Evolutionary conservation across 2,797 vertebrate species (phyloP), one percentile per base, ranked within the genome.

Genomic region (Bovichtus variegatus): DNA sequence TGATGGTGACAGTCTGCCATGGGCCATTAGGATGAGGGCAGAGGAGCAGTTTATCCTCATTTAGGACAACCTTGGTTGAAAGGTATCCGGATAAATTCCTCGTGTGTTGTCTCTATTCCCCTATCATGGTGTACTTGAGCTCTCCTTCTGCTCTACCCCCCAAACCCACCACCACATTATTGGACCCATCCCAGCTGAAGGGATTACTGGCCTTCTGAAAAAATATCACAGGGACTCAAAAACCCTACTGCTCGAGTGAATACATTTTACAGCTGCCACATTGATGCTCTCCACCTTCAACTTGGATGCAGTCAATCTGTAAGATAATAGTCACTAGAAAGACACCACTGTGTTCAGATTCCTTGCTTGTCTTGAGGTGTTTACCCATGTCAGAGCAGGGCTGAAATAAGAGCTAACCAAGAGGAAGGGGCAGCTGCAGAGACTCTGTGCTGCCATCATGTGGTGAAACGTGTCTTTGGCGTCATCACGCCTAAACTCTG

Each of bases 181-280:
- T 89, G 88, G 90, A 70, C 55, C 55, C 55, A 12, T 55, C 76
- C 87, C 90, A 88, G 74, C 29, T 64, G 65, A 85, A 61, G 55
- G 85, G 83, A 91, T 91, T 86, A 91, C 78, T 49, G 71, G 73
- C 63, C 68, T 73, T 73, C 63, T 78, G 74, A 84, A 84, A 75
- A 71, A 79, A 53, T 67, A 85, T 84, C 74, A 76, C 65, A 67
- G 38, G 60, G 49, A 81, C 83, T 79, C 66, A 61, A 74, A 77
- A 74, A 80, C 68, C 74, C 78, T 38, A 13, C 64, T 51, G 69
- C 73, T 61, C 7, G n/a, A 80, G 50, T 25, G 4, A 74, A 88
- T 79, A 62, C 3, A 74, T 87, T 76, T 78, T 27, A 78, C 36
- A 74, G 74, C 71, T 60, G 74, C 77, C 63, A 34, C 1, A 19